Conservation (phyloP, 2,113 vertebrate genomes). For the Myotis lucifugus region DNA sequence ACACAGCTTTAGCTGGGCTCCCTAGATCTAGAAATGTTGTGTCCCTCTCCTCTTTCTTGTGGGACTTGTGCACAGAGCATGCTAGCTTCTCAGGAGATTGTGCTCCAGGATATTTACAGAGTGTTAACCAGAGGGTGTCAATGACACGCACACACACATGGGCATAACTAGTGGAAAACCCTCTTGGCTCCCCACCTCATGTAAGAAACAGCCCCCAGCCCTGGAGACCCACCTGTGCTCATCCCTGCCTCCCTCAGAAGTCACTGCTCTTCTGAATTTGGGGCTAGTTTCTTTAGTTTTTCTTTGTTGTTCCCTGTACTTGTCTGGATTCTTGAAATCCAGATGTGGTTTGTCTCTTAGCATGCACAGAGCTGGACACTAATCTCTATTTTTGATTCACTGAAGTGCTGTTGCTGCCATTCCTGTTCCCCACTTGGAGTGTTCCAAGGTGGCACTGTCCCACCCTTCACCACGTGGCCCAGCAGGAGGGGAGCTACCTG, state of each 20-base stretch:
- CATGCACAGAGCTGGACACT: accelerated
- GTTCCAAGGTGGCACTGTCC: accelerated
- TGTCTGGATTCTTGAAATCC: neutral
- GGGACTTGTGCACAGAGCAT: neutral
- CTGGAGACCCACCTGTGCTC: neutral
- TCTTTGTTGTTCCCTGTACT: neutral
- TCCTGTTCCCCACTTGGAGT: neutral
- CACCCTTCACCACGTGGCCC: accelerated
- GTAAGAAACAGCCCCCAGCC: neutral
- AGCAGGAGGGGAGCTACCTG: neutral
- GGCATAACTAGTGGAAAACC: neutral
- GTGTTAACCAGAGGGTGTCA: neutral
- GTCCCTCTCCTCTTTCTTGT: neutral
- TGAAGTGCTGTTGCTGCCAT: neutral
- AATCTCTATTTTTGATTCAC: neutral
- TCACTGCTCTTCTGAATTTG: neutral
- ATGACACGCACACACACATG: neutral
- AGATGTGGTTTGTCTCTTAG: neutral
- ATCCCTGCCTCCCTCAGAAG: neutral
- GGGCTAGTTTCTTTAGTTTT: neutral
- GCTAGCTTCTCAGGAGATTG: neutral
- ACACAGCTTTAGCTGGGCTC: neutral
- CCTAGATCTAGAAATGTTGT: neutral
- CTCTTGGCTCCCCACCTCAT: neutral
- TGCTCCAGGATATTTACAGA: neutral